A percentile compares a stretch with the other conserved stretches of the same genome.
Evolutionary conservation across 2,797 vertebrate genomes (phyloP).

Genomic region (Eupleurogrammus muticus): DNA sequence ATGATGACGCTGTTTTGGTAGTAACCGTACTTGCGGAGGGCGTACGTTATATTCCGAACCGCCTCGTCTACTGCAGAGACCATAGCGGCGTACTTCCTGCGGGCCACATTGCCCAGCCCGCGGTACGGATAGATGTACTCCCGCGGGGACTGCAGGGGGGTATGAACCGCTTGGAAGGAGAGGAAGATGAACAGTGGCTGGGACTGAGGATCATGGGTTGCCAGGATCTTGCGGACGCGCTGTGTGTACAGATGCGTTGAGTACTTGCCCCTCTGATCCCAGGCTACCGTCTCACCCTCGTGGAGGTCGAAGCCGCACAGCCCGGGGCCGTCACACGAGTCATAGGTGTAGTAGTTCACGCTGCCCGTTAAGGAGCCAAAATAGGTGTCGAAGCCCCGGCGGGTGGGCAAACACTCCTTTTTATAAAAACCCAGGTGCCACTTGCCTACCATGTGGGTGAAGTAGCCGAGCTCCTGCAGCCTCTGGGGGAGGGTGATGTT

Average conservation of each 20-base stretch:
- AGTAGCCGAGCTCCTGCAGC: conserved; percentile 93
- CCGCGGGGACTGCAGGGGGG: conserved; percentile 93
- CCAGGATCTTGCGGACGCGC: conserved; percentile 92
- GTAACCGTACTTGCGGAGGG: conserved; percentile 94
- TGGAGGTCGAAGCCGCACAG: conserved; percentile 95
- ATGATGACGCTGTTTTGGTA: conserved; percentile 95
- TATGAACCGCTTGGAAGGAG: conserved; percentile 97
- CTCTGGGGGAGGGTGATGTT: conserved; percentile 94
- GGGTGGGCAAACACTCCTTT: conserved; percentile 95
- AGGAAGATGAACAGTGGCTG: conserved; percentile 95
- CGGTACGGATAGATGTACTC: conserved; percentile 95
- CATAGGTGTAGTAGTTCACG: conserved; percentile 95
- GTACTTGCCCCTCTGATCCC: conserved; percentile 93
- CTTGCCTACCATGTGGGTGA: conserved; percentile 99
- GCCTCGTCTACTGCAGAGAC: conserved; percentile 96
- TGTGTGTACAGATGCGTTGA: conserved; percentile 95
- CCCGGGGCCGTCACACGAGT: conserved; percentile 93
- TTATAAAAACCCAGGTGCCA: conserved; percentile 99
- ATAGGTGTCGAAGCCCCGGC: conserved; percentile 95
- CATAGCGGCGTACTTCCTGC: conserved; percentile 96
- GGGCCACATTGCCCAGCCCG: conserved; percentile 89
- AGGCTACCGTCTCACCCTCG: conserved; percentile 92
- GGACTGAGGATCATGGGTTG: conserved; percentile 84
- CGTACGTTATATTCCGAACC: conserved; percentile 94
- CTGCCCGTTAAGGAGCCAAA: conserved; percentile 96